phyloP scores from a whole-genome alignment of 2,797 vertebrate genomes.

The Apogon talboti region DNA sequence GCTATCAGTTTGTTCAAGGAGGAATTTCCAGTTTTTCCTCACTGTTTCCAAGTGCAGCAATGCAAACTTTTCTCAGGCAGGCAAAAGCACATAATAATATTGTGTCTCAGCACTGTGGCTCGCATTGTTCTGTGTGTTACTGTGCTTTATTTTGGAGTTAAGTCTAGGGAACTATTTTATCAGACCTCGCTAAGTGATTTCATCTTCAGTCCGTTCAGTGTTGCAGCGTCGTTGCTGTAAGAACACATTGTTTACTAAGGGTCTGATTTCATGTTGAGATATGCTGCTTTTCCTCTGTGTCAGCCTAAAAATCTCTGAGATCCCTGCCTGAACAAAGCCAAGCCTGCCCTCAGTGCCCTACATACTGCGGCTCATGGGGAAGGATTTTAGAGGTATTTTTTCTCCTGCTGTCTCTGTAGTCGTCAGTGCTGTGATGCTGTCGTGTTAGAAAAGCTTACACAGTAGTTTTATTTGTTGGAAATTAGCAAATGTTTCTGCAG shows the following conservation, averaged over 20 bases:
- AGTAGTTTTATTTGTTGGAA: slow-evolving; percentile 3
- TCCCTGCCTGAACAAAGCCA: slow-evolving; percentile 59
- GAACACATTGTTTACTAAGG: slow-evolving; percentile 48
- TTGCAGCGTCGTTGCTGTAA: slow-evolving; percentile 28
- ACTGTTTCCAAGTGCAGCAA: slow-evolving; percentile 20
- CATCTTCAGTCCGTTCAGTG: slow-evolving; percentile 13
- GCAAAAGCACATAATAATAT: slow-evolving; percentile 14
- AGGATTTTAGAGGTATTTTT: neutral
- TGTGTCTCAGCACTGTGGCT: slow-evolving; percentile 20
- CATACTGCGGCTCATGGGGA: slow-evolving; percentile 26
- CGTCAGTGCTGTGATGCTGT: slow-evolving; percentile 23
- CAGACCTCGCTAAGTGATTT: slow-evolving; percentile 34
- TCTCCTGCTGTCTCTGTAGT: slow-evolving; percentile 4
- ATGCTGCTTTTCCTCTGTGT: slow-evolving; percentile 23
- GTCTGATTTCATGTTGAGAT: slow-evolving; percentile 47
- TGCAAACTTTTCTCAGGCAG: slow-evolving; percentile 7
- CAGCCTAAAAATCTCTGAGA: slow-evolving; percentile 33
- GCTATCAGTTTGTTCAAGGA: slow-evolving; percentile 27
- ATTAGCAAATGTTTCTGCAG: slow-evolving; percentile 10
- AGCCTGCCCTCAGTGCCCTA: slow-evolving; percentile 37
- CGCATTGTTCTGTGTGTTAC: slow-evolving; percentile 42
- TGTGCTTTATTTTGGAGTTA: slow-evolving; percentile 47
- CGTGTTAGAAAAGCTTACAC: neutral
- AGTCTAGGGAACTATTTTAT: slow-evolving; percentile 38
- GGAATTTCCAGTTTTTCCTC: slow-evolving; percentile 40